These are phyloP conservation scores for Caenorhabditis imperialis DNA, from an alignment of 2,888 invertebrate species.

Conservation along the genomic window DNA sequence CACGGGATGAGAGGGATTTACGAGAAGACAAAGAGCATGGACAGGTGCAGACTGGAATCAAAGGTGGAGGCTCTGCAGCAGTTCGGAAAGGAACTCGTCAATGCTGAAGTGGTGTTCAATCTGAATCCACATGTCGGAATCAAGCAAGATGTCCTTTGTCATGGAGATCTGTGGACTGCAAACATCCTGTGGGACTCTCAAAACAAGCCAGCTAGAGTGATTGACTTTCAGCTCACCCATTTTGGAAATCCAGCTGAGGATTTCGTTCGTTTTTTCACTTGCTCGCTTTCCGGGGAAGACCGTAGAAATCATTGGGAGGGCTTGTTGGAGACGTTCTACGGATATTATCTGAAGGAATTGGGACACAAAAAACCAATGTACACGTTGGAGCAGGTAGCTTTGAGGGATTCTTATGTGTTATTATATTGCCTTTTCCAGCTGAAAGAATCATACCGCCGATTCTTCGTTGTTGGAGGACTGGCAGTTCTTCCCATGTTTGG, in stretches of 20 bases:
- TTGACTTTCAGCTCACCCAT: constrained; percentile 30
- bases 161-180: constrained; percentile 51
- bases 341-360: constrained; percentile 24
- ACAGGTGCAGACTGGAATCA: constrained; percentile 2
- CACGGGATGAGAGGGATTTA: constrained; percentile 13
- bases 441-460: constrained; percentile 38
- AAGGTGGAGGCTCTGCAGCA: background rate
- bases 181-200: constrained; percentile 49
- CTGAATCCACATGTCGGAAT: constrained; percentile 29
- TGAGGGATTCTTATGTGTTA: no score
- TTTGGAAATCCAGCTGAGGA: constrained; percentile 54
- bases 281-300: constrained; percentile 41
- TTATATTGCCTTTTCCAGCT: constrained; percentile 26
- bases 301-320: constrained; percentile 30
- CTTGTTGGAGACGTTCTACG: constrained; percentile 50
- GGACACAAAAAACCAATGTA: constrained; percentile 25
- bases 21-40: background rate
- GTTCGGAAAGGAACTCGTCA: constrained; percentile 4
- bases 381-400: constrained; percentile 42
- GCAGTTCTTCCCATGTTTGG: constrained; percentile 35
- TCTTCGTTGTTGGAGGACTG: constrained; percentile 15
- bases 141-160: constrained; percentile 19
- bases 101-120: constrained; percentile 5
- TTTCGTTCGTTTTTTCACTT: constrained; percentile 38
- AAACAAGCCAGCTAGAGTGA: background rate